Conservation (phyloP, 2,113 vertebrate species). For the Calidris pygmaea region DNA sequence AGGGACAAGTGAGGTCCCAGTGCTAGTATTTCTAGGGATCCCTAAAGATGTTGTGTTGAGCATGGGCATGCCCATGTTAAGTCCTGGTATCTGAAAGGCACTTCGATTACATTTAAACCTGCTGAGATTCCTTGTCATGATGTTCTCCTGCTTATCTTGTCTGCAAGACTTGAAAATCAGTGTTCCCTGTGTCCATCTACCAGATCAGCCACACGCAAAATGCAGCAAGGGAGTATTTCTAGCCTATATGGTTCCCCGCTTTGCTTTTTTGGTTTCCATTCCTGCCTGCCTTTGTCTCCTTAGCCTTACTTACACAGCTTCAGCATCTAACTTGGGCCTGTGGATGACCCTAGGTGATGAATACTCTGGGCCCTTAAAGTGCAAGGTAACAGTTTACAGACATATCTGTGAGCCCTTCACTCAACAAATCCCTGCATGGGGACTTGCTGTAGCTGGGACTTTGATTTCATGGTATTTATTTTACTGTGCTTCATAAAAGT, state of each 20-base stretch:
- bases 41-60: neutral
- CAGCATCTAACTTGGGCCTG: neutral
- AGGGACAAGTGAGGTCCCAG: neutral
- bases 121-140: neutral
- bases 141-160: neutral
- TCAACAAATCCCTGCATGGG: neutral
- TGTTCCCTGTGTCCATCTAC: neutral
- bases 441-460: neutral
- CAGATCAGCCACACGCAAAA: neutral
- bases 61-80: neutral
- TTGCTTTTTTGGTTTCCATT: neutral
- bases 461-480: neutral
- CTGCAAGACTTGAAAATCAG: neutral
- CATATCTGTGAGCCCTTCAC: neutral
- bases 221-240: neutral
- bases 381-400: neutral
- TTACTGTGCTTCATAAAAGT: neutral
- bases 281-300: neutral
- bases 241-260: neutral
- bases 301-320: neutral
- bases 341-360: neutral
- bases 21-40: neutral
- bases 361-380: neutral
- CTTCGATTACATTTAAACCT: neutral
- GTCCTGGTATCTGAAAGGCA: neutral